phyloP scores from a whole-genome alignment of 2,888 invertebrate genomes.

The Leucophenga montana region DNA sequence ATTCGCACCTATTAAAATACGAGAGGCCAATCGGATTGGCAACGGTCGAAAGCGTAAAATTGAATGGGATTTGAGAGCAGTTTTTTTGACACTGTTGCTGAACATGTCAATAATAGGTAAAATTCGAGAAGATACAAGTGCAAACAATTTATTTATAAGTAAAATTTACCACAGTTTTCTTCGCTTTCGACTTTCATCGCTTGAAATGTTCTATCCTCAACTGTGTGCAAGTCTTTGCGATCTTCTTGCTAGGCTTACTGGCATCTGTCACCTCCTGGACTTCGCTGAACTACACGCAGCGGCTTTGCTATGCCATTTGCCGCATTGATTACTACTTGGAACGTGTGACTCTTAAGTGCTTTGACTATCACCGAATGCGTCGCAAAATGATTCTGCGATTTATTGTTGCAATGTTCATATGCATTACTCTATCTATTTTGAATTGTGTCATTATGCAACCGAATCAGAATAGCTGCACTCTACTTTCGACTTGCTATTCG shows the following conservation, averaged over 20 bases:
- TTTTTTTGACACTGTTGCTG: slow-evolving; percentile 33
- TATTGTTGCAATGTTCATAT: slow-evolving; percentile 45
- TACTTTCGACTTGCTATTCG: slow-evolving; percentile 53
- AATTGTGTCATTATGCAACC: slow-evolving; percentile 58
- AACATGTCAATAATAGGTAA: slow-evolving; percentile 43
- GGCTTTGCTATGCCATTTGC: slow-evolving; percentile 46
- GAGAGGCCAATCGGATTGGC: slow-evolving; percentile 10
- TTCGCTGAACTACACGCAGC: slow-evolving; percentile 41
- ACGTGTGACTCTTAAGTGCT: slow-evolving; percentile 37
- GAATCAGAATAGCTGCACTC: slow-evolving; percentile 11
- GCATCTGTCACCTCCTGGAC: slow-evolving; percentile 54
- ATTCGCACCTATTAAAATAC: slow-evolving; percentile 53
- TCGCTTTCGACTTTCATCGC: slow-evolving; percentile 43
- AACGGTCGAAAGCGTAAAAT: slow-evolving; percentile 2
- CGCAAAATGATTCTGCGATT: slow-evolving; percentile 49
- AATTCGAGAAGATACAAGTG: not conserved
- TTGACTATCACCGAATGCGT: slow-evolving; percentile 46
- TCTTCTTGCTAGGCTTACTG: slow-evolving; percentile 49
- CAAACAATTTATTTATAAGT: not conserved
- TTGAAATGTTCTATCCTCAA: slow-evolving; percentile 45
- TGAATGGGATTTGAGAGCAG: slow-evolving; percentile 41
- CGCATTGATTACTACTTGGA: slow-evolving; percentile 52
- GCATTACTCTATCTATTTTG: slow-evolving; percentile 58
- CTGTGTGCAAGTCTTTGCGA: slow-evolving; percentile 56
- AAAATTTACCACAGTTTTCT: slow-evolving; percentile 45